These are phyloP conservation scores for Lagria hirta DNA, from an alignment of 2,888 invertebrate genomes.

Conservation along the genomic window DNA sequence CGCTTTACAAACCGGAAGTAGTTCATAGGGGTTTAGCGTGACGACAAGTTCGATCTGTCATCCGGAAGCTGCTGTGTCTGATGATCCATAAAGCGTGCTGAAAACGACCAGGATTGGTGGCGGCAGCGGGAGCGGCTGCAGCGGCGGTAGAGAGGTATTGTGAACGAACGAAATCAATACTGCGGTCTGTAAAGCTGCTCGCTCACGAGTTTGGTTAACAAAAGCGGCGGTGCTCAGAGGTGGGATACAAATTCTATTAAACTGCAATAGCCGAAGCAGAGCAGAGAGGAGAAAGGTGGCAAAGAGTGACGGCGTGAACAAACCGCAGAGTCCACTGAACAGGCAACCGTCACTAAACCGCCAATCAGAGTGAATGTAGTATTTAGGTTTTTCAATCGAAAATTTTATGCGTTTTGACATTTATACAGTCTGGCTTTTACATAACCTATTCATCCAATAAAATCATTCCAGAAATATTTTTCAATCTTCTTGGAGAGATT, in stretches of 20 bases:
- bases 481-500: no score
- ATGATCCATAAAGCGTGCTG: constrained; percentile 31
- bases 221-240: constrained; percentile 26
- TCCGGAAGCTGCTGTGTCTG: constrained; percentile 40
- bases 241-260: constrained; percentile 33
- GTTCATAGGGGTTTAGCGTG: constrained; percentile 32
- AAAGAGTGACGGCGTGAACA: constrained; percentile 7
- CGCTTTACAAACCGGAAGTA: constrained; percentile 30
- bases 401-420: no score
- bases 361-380: no score
- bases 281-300: constrained; percentile 1
- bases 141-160: constrained; percentile 28
- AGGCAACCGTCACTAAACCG: no score
- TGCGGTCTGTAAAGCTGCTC: constrained; percentile 43
- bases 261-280: constrained; percentile 14
- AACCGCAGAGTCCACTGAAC: constrained; percentile 12
- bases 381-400: no score
- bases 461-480: no score
- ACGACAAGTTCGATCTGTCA: constrained; percentile 41
- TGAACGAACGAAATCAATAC: constrained; percentile 44
- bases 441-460: no score
- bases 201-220: constrained; percentile 32
- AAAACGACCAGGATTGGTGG: constrained; percentile 22
- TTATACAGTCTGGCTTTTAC: no score
- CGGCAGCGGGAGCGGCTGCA: constrained; percentile 16